phyloP scores from a whole-genome alignment of 2,797 vertebrate genomes.

The Myotis vivesi region DNA sequence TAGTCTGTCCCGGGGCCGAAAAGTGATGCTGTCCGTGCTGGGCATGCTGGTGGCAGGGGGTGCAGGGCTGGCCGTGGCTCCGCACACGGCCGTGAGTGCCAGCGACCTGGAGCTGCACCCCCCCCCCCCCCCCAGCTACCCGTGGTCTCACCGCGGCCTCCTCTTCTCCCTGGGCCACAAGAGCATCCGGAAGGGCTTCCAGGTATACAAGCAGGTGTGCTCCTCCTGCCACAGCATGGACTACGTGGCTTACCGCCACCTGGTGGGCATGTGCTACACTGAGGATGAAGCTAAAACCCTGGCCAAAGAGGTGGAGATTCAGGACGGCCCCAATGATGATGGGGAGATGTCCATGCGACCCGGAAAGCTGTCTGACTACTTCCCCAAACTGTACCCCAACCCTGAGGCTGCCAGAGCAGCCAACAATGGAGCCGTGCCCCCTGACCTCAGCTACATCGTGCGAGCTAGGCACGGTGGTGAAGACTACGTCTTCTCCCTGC shows the following conservation, averaged over 20 bases:
- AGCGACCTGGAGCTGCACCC: constrained; percentile 92
- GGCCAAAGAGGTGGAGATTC: constrained; percentile 93
- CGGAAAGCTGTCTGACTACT: constrained; percentile 93
- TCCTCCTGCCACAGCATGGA: constrained; percentile 96
- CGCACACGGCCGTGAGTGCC: constrained; percentile 91
- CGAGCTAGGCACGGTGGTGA: constrained; percentile 94
- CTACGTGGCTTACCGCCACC: constrained; percentile 93
- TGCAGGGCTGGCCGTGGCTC: constrained; percentile 88
- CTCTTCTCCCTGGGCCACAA: constrained; percentile 92
- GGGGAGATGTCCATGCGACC: constrained; percentile 95
- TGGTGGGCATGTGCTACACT: constrained; percentile 92
- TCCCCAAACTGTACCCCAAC: constrained; percentile 93
- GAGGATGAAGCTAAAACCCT: constrained; percentile 90
- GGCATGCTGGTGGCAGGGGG: constrained; percentile 89
- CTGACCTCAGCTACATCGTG: constrained; percentile 94
- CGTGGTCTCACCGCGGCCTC: constrained; percentile 91
- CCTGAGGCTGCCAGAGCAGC: constrained; percentile 89
- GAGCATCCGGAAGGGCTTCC: constrained; percentile 94
- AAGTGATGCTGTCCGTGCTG: constrained; percentile 87
- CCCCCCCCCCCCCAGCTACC: constrained; percentile 88
- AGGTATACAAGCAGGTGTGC: constrained; percentile 96
- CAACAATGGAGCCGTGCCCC: constrained; percentile 93
- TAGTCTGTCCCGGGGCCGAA: constrained; percentile 85
- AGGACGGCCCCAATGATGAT: constrained; percentile 92
- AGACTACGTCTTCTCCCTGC: constrained; percentile 94